Conservation (phyloP, 2,113 vertebrate genomes). For the Eptesicus fuscus region DNA sequence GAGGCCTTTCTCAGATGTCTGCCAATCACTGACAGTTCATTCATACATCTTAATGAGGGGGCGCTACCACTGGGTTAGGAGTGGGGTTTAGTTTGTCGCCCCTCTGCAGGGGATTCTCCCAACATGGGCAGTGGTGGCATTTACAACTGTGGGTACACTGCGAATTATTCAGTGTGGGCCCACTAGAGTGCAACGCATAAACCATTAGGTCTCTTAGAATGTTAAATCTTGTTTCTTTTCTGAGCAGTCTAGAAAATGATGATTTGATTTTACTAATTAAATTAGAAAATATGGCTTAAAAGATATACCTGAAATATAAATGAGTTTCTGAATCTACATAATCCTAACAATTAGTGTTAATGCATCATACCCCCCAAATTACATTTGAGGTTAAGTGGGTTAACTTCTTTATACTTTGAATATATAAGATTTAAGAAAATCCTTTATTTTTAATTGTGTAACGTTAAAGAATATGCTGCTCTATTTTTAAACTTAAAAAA, state of each 20-base stretch:
- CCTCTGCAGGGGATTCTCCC: background rate
- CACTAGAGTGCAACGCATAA: background rate
- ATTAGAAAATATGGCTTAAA: background rate
- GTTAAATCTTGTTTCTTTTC: background rate
- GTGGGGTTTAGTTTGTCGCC: background rate
- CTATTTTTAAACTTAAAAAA: conserved; percentile 7
- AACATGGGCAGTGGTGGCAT: background rate
- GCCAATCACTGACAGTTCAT: background rate
- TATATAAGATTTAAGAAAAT: background rate
- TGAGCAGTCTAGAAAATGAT: background rate
- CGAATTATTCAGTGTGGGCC: background rate
- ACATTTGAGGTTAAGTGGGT: background rate
- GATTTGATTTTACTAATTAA: background rate
- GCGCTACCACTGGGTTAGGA: background rate
- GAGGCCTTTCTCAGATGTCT: background rate
- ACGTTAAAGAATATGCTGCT: background rate
- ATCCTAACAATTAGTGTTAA: background rate
- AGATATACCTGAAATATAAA: background rate
- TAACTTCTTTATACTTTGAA: background rate
- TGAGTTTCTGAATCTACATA: conserved; percentile 26
- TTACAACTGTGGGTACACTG: background rate
- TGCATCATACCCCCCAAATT: background rate
- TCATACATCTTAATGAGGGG: background rate
- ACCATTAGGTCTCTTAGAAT: background rate
- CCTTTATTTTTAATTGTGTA: background rate